Conservation (phyloP, 2,888 invertebrate genomes). For the Macropis europaea region DNA sequence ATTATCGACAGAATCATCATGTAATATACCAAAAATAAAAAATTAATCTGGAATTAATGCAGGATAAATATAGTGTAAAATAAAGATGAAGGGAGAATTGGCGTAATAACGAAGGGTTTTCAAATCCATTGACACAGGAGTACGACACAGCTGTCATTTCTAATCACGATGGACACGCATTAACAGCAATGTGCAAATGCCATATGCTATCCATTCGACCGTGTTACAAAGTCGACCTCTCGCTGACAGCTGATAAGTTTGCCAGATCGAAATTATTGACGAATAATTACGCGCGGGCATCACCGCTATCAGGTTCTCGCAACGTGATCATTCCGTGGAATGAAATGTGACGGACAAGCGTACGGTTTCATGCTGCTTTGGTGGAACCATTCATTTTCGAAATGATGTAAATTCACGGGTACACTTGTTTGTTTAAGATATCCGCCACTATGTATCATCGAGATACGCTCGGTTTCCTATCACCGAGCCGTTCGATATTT, state of each 20-base stretch:
- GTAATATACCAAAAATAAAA: no score
- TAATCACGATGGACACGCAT: neutral
- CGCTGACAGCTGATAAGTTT: conserved; percentile 57
- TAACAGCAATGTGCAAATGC: neutral
- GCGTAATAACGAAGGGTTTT: no score
- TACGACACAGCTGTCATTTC: neutral
- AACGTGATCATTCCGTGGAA: conserved; percentile 10
- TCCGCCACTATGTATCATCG: neutral
- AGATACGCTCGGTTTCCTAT: neutral
- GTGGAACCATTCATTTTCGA: neutral
- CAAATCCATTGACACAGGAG: neutral
- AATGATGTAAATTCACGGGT: neutral
- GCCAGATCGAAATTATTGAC: conserved; percentile 51
- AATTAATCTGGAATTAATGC: neutral
- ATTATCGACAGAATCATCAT: no score
- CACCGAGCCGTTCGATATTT: neutral
- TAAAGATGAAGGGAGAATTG: neutral
- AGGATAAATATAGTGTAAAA: neutral
- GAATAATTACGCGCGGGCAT: conserved; percentile 47
- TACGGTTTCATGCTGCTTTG: conserved; percentile 3
- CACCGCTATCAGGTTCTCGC: conserved; percentile 51
- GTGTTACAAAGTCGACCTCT: conserved; percentile 44
- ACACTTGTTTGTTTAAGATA: neutral
- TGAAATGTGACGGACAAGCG: conserved; percentile 5
- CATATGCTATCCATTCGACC: neutral